These are phyloP conservation scores for Brenthis ino DNA, from an alignment of 2,888 invertebrate species.

Conservation along the genomic window DNA sequence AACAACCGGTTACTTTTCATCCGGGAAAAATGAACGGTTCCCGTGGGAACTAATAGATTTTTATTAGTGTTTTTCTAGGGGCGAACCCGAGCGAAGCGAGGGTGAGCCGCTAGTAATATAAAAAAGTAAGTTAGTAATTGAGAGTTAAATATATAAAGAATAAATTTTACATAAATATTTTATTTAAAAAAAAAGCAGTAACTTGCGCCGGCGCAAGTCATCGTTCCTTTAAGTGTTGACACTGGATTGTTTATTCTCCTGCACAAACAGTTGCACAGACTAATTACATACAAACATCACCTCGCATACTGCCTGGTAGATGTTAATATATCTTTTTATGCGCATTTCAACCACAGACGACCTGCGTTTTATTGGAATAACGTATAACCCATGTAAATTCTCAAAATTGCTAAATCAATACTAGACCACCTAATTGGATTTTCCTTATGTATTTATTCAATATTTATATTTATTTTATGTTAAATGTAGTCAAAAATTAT, in stretches of 20 bases:
- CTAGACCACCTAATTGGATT: not conserved
- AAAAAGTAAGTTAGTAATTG: not conserved
- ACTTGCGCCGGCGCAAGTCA: conserved; percentile 57
- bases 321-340: not conserved
- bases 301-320: conserved; percentile 44
- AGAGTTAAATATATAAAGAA: not conserved
- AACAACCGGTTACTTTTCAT: too few relatives aligned
- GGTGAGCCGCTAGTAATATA: not conserved
- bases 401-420: conserved; percentile 5
- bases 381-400: conserved; percentile 5
- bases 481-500: too few relatives aligned
- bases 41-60: too few relatives aligned
- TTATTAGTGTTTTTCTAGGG: too few relatives aligned
- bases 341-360: conserved; percentile 2
- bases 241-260: conserved; percentile 72
- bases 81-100: too few relatives aligned
- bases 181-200: conserved; percentile 17
- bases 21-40: too few relatives aligned
- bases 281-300: conserved; percentile 60
- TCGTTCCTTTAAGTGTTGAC: conserved; percentile 79
- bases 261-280: conserved; percentile 69
- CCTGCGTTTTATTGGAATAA: conserved; percentile 1
- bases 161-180: not conserved
- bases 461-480: too few relatives aligned
- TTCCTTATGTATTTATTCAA: not conserved